Evolutionary conservation across 2,113 vertebrate genomes (phyloP).

Genomic region (Zosterops borbonicus): DNA sequence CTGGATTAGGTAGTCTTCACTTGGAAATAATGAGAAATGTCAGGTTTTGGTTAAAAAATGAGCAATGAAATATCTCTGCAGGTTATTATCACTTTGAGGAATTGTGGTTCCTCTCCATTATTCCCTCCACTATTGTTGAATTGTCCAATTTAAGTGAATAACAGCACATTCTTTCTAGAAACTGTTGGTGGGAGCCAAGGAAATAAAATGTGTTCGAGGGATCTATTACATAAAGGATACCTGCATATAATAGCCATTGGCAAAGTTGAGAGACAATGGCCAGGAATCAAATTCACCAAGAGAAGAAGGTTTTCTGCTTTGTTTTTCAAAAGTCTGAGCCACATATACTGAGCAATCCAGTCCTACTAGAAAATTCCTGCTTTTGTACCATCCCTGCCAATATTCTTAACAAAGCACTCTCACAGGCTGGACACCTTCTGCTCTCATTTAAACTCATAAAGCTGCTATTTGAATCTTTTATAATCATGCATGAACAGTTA

Average conservation of each 20-base stretch:
- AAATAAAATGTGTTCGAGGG: slow-evolving; percentile 34
- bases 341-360: background rate
- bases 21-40: slow-evolving; percentile 62
- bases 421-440: background rate
- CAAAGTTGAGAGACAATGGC: slow-evolving; percentile 29
- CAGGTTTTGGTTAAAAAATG: slow-evolving; percentile 64
- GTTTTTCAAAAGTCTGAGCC: background rate
- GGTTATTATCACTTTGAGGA: slow-evolving; percentile 64
- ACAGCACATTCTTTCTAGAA: slow-evolving; percentile 39
- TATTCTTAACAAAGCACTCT: background rate
- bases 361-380: background rate
- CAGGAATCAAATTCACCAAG: slow-evolving; percentile 11
- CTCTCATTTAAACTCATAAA: background rate
- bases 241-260: slow-evolving; percentile 17
- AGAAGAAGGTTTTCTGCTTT: background rate
- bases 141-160: slow-evolving; percentile 52
- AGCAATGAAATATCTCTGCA: slow-evolving; percentile 56
- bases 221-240: slow-evolving; percentile 20
- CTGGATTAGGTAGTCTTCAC: slow-evolving; percentile 45
- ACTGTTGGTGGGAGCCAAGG: slow-evolving; percentile 33
- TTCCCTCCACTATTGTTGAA: slow-evolving; percentile 53
- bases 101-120: slow-evolving; percentile 35
- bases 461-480: background rate
- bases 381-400: background rate
- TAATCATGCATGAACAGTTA: background rate